Conservation (phyloP, 2,113 vertebrate genomes). For the Micromys minutus region DNA sequence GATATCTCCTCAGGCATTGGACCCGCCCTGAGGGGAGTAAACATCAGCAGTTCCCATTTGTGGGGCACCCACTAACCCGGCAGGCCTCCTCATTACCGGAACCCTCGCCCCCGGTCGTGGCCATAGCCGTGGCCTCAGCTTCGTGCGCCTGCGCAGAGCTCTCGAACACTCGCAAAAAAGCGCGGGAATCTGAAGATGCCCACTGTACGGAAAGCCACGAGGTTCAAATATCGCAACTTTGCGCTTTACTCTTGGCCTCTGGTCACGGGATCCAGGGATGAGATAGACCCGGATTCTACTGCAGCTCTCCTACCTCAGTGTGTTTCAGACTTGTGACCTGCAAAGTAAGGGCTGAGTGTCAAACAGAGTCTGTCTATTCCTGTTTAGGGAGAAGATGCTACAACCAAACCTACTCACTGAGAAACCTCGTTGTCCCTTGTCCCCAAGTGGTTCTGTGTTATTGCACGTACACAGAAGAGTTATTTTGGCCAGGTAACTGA, state of each 20-base stretch:
- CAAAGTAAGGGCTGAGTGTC: background rate
- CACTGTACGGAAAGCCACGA: background rate
- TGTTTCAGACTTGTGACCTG: background rate
- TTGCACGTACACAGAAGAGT: too few relatives aligned
- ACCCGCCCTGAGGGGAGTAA: rapidly evolving
- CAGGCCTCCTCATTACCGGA: background rate
- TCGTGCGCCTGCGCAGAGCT: background rate
- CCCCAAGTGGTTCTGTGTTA: background rate
- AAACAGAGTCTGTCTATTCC: background rate
- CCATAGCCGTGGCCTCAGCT: background rate
- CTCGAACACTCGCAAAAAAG: background rate
- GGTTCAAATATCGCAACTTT: background rate
- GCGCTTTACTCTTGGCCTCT: rapidly evolving
- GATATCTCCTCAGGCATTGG: background rate
- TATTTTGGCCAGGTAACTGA: background rate
- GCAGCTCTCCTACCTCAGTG: background rate
- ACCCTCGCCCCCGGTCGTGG: background rate
- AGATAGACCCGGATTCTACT: rapidly evolving
- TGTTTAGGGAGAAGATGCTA: background rate
- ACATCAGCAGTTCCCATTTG: rapidly evolving
- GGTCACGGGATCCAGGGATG: rapidly evolving
- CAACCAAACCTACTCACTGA: background rate
- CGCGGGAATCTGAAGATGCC: background rate
- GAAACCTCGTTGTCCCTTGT: rapidly evolving
- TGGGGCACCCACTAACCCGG: background rate